Percentiles rank a stretch among this genome's conserved stretches.
Conservation (phyloP, 2,888 invertebrate genomes). For the Osmoderma eremita region DNA sequence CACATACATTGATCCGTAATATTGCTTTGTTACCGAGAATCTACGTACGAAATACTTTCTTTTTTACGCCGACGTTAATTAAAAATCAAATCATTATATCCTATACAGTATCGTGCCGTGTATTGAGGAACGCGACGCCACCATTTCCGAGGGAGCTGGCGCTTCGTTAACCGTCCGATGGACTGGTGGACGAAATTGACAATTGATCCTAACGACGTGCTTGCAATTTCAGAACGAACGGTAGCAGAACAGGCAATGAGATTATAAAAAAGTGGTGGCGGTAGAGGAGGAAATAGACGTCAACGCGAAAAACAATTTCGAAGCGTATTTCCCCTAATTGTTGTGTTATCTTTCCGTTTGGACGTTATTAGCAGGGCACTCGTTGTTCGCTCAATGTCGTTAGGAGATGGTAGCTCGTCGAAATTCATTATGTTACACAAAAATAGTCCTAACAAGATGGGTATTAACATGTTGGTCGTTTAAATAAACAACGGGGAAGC, state of each 20-base stretch:
- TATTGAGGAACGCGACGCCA: too few relatives aligned
- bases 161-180: conserved; percentile 17
- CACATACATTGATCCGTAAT: too few relatives aligned
- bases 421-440: too few relatives aligned
- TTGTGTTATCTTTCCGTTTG: conserved; percentile 17
- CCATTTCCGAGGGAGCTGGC: background rate
- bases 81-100: too few relatives aligned
- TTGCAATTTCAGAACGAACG: conserved; percentile 15
- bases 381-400: conserved; percentile 12
- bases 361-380: background rate
- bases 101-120: too few relatives aligned
- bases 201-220: conserved; percentile 27
- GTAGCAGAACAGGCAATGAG: background rate
- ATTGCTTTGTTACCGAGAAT: too few relatives aligned
- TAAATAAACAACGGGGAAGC: too few relatives aligned
- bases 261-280: background rate
- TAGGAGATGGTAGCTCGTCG: too few relatives aligned
- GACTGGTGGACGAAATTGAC: conserved; percentile 13
- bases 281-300: background rate
- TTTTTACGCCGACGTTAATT: too few relatives aligned
- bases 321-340: conserved; percentile 25
- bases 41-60: too few relatives aligned
- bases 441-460: too few relatives aligned
- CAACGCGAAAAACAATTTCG: conserved; percentile 21
- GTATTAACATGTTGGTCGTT: too few relatives aligned